Evolutionary conservation across 2,113 vertebrate genomes (phyloP).

Genomic region (Columba livia): DNA sequence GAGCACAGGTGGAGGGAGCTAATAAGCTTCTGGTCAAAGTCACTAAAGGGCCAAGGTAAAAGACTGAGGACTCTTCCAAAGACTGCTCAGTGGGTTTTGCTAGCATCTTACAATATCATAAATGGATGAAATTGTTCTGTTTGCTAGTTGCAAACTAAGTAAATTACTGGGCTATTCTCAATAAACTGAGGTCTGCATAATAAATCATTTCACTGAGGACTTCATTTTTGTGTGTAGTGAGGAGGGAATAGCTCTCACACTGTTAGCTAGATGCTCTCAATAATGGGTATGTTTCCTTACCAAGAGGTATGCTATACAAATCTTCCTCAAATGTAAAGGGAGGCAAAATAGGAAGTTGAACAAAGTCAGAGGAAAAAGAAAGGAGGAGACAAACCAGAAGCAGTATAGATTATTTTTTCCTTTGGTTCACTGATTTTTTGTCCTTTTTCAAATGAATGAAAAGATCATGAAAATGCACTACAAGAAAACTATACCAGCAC

Average conservation of each 20-base stretch:
- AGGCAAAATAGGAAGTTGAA: not conserved
- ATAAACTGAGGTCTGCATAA: not conserved
- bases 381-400: not conserved
- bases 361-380: not conserved
- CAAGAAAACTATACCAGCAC: not conserved
- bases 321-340: not conserved
- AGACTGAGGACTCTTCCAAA: not conserved
- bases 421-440: not conserved
- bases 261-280: not conserved
- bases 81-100: not conserved
- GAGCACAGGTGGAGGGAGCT: not conserved
- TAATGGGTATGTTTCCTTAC: not conserved
- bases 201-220: not conserved
- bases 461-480: not conserved
- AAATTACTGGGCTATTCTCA: not conserved
- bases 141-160: not conserved
- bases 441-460: not conserved
- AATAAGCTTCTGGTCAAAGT: not conserved
- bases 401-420: not conserved
- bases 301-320: not conserved
- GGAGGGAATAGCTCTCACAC: not conserved
- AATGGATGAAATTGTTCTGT: not conserved
- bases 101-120: not conserved
- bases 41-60: not conserved
- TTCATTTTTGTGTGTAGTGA: not conserved